These are phyloP conservation scores for Eueremaeus valkanovi DNA, from an alignment of 2,888 invertebrate species.

Conservation along the genomic window DNA sequence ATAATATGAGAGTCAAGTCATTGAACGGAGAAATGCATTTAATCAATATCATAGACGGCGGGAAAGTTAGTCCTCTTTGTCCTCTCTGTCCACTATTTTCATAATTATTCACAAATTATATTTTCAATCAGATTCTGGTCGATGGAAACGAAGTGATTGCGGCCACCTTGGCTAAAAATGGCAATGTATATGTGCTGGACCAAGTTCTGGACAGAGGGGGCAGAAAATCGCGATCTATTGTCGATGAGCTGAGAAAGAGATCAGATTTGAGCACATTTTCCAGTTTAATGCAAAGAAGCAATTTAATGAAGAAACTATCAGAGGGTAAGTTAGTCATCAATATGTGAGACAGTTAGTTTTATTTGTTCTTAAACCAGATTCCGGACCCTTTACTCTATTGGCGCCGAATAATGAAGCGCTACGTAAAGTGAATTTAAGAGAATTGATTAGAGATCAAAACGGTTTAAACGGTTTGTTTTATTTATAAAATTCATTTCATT, in stretches of 20 bases:
- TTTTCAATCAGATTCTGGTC: slow-evolving; percentile 30
- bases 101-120: not conserved
- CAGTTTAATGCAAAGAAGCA: slow-evolving; percentile 32
- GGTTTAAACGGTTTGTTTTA: slow-evolving; percentile 4
- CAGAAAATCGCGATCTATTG: slow-evolving; percentile 47
- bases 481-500: not conserved
- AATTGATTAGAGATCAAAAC: not conserved
- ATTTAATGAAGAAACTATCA: not conserved
- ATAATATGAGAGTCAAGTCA: slow-evolving; percentile 32
- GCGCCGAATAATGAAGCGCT: slow-evolving; percentile 39
- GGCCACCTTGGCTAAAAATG: slow-evolving; percentile 46
- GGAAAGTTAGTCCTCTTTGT: slow-evolving; percentile 41
- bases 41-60: slow-evolving; percentile 44
- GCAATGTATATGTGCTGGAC: slow-evolving; percentile 50
- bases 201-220: slow-evolving; percentile 45
- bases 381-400: slow-evolving; percentile 40
- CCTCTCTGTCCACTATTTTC: not conserved
- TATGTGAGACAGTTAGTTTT: not conserved
- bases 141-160: slow-evolving; percentile 40
- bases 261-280: slow-evolving; percentile 41
- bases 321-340: not conserved
- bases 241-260: slow-evolving; percentile 43
- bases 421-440: slow-evolving; percentile 1
- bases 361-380: not conserved
- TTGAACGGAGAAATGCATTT: slow-evolving; percentile 41